Percentiles rank a stretch among this genome's conserved stretches.
Evolutionary conservation across 2,888 invertebrate genomes (phyloP).

Genomic region (Scelioninae gen. 2): DNA sequence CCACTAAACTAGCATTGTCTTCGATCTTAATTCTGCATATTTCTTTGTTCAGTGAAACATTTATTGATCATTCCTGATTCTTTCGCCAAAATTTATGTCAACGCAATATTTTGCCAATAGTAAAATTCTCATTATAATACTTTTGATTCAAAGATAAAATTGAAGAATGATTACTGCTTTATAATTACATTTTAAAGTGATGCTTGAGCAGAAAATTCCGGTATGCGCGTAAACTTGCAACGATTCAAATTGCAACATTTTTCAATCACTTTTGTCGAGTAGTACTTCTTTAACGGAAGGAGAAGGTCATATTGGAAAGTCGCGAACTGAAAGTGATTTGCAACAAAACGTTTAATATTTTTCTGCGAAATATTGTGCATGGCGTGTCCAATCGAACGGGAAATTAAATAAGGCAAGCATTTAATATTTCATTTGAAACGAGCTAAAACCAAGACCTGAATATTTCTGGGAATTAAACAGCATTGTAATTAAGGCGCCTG

Average conservation of each 20-base stretch:
- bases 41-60: too few relatives aligned
- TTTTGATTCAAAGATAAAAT: background rate
- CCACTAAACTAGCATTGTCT: too few relatives aligned
- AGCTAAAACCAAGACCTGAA: constrained; percentile 12
- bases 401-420: constrained; percentile 38
- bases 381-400: constrained; percentile 12
- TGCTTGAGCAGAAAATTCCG: constrained; percentile 2
- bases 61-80: too few relatives aligned
- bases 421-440: constrained; percentile 49
- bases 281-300: constrained; percentile 8
- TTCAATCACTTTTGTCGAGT: constrained; percentile 8
- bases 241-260: constrained; percentile 10
- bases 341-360: constrained; percentile 22
- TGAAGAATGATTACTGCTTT: too few relatives aligned
- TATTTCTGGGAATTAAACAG: constrained; percentile 39
- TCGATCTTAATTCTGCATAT: too few relatives aligned
- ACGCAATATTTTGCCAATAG: too few relatives aligned
- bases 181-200: too few relatives aligned
- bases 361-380: constrained; percentile 3
- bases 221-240: too few relatives aligned
- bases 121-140: background rate
- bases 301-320: constrained; percentile 16
- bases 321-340: constrained; percentile 21
- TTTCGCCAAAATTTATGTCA: too few relatives aligned
- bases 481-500: constrained; percentile 55